Percentiles rank a stretch among this genome's conserved stretches.
Evolutionary conservation across 2,888 invertebrate species (phyloP).

Genomic region (Dolichomitus sp.): DNA sequence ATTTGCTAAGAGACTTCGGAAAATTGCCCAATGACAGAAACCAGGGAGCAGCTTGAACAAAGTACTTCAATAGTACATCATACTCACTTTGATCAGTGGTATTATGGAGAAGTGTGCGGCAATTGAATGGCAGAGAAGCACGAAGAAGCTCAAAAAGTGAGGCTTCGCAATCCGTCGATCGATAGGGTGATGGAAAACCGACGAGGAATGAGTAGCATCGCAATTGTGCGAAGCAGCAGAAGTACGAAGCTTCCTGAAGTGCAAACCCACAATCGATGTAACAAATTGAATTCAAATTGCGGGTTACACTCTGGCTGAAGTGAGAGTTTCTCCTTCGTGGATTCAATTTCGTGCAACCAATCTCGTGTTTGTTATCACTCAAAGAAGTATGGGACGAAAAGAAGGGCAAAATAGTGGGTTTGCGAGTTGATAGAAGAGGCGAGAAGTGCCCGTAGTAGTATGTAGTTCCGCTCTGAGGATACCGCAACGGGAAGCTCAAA

Average conservation of each 20-base stretch:
- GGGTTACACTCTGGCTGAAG: constrained; percentile 16
- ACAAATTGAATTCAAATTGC: constrained; percentile 54
- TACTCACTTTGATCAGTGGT: constrained; percentile 7
- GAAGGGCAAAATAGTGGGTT: constrained; percentile 3
- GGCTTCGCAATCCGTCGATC: constrained; percentile 10
- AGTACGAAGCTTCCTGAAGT: constrained; percentile 18
- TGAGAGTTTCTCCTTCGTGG: constrained; percentile 16
- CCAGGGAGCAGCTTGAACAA: constrained; percentile 7
- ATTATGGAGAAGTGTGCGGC: constrained; percentile 10
- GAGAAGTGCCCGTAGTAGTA: constrained; percentile 2
- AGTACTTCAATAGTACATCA: constrained; percentile 22
- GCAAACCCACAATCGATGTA: constrained; percentile 38
- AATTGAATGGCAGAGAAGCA: constrained; percentile 23
- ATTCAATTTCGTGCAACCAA: constrained; percentile 53
- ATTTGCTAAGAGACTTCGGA: neutral
- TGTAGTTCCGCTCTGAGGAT: constrained; percentile 13
- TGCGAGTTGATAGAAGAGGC: constrained; percentile 35
- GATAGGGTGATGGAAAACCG: constrained; percentile 10
- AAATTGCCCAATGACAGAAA: constrained; percentile 31
- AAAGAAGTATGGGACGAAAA: constrained; percentile 24
- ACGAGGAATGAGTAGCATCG: neutral
- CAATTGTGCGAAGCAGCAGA: constrained; percentile 28
- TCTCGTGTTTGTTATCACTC: constrained; percentile 53
- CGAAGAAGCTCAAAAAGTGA: neutral
- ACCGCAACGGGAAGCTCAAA: constrained; percentile 31